Base-by-base conservation (phyloP, 2,888 invertebrate genomes). In the Boloria euphrosyne region DNA sequence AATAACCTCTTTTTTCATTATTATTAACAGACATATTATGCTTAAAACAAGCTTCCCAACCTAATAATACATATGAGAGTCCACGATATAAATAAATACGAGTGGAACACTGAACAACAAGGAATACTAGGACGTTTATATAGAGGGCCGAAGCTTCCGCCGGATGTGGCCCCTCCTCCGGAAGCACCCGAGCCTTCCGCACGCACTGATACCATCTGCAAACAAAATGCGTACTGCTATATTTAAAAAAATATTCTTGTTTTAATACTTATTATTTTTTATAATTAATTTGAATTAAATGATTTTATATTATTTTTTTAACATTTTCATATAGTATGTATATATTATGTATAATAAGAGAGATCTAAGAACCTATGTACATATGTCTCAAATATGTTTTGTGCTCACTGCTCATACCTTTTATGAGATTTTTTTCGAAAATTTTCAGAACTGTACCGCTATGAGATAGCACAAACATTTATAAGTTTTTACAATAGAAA, bases 151-250 rank as follows among this genome's bases (percentile, higher is more conserved):
- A 77, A 81, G 80, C 84, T 82, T 89, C 89, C 89, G 89, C 72
- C 86, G 89, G 90, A 90, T 87, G 90, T 87, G 89, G 89, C 73
- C 75, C 75, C 73, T 71, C 62, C 76, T 73, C 82, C 85, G 89
- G 87, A 87, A 83, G 83, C 76, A 69, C 74, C 80, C 81, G 80
- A 83, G 82, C 86, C 84, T 83, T 84, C 80, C 82, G 74, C 78
- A 74, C 76, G 64, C 71, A 68, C 69, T 73, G 46, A 71, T 80
- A 86, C 61, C 49, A 84, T 74, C 66, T 68, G 79, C 75, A 80
- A 65, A 76, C 70, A 70, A 75, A 60, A 38, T 62, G 53, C n/a
- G 43, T 44, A 62, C 18, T 53, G 13, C 31, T 44, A 44, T 51
- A 43, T 22, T 61, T n/a, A 38, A 17, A 17, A n/a, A 17, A 22